Base-by-base conservation (phyloP, 2,888 invertebrate genomes). In the Ectropis crepuscularia region DNA sequence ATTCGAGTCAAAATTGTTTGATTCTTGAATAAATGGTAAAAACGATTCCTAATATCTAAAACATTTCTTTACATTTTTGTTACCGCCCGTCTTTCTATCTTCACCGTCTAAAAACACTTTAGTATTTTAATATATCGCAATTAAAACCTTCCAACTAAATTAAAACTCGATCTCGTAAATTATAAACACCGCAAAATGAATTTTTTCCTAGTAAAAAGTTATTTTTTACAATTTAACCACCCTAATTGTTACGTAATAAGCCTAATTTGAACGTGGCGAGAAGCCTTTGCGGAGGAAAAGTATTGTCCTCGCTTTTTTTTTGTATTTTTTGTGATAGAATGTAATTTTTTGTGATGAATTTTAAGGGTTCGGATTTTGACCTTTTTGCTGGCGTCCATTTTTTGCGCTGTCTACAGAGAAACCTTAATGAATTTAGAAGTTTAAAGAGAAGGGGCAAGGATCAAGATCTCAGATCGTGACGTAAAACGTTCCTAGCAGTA, bases 201-300 rank as follows among this genome's bases (percentile, higher is more conserved):
- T 51, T 53, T 65, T 57, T 53, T 2, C 8, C 12, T 12, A 46
- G 37, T 43, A 39, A 68, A 68, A 67, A 61, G 65, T 63, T 59
- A 59, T 67, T 65, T 62, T 64, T 67, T 55, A 48, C 41, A 53
- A 59, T 68, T 65, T 59, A 55, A 60, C 54, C 63, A 50, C 38
- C 65, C 59, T 73, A 73, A 73, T 69, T 69, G 64, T 65, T 51
- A 61, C 61, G 61, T 69, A 73, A 73, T 71, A 69, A 57, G 61
- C 53, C 57, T 54, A 70, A 72, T 72, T 69, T 67, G 38, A 57
- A 63, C 58, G 58, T 62, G 65, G 63, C 46, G 57, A 67, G 59
- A 65, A 61, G 62, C 57, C 61, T 65, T 49, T 53, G 47, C 45
- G 37, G 55, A 43, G 63, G 46, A 59, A 28, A 68, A 67, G 65